These are phyloP conservation scores for Motacilla tschutschensis DNA, from an alignment of 2,113 vertebrate species.

Conservation along the genomic window DNA sequence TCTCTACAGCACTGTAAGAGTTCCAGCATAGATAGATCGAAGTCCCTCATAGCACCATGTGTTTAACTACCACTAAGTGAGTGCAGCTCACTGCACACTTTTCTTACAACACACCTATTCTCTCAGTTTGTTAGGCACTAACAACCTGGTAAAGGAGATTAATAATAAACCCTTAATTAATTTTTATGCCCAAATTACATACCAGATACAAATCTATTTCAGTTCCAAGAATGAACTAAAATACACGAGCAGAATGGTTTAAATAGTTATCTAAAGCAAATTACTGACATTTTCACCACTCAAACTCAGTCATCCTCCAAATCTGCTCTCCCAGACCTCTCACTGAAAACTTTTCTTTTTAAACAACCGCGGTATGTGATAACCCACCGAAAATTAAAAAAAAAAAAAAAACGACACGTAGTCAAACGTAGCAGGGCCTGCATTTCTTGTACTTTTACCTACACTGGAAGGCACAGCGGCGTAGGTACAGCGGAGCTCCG, in stretches of 20 bases:
- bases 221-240: background rate
- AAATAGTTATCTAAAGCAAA: background rate
- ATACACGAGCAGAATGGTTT: fast-evolving
- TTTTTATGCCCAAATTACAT: background rate
- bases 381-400: background rate
- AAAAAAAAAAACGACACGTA: background rate
- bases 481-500: fast-evolving
- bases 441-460: background rate
- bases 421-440: background rate
- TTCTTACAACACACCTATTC: background rate
- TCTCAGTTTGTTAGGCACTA: background rate
- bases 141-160: background rate
- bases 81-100: background rate
- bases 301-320: background rate
- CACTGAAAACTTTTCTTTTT: background rate
- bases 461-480: fast-evolving
- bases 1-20: background rate
- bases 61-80: background rate
- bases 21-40: fast-evolving
- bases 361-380: fast-evolving
- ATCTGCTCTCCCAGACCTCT: background rate
- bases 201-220: background rate
- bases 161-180: background rate
- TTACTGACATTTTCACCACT: background rate
- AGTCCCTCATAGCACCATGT: background rate